phyloP scores from a whole-genome alignment of 2,797 vertebrate species.

The Thunnus albacares region DNA sequence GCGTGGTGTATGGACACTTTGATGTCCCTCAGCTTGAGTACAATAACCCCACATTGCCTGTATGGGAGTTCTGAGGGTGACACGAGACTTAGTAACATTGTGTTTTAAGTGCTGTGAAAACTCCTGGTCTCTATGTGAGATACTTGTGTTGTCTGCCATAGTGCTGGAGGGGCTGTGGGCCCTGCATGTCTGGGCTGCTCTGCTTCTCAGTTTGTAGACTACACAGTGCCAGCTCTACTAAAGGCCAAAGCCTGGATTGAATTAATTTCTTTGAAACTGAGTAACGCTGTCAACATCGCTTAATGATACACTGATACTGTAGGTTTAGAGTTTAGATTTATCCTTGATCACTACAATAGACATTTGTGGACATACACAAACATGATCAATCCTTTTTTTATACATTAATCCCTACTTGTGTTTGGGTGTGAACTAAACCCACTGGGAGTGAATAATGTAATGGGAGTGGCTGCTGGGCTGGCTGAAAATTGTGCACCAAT shows the following conservation, averaged over 20 bases:
- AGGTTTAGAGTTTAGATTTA: conserved; percentile 46
- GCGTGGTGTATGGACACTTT: conserved; percentile 35
- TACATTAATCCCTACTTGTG: conserved; percentile 52
- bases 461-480: conserved; percentile 63
- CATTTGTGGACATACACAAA: conserved; percentile 43
- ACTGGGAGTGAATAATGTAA: conserved; percentile 70
- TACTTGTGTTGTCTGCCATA: conserved; percentile 71
- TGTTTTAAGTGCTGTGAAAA: conserved; percentile 51
- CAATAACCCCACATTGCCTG: conserved; percentile 62
- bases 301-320: conserved; percentile 42
- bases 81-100: conserved; percentile 61
- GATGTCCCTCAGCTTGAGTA: conserved; percentile 48
- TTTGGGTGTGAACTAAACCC: conserved; percentile 61
- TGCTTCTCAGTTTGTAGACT: conserved; percentile 63
- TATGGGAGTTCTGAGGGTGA: conserved; percentile 58
- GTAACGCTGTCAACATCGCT: conserved; percentile 62
- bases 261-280: conserved; percentile 68
- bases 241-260: conserved; percentile 70
- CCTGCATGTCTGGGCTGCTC: conserved; percentile 80
- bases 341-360: conserved; percentile 43
- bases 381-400: conserved; percentile 42
- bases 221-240: conserved; percentile 63
- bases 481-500: conserved; percentile 42
- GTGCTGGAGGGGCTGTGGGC: conserved; percentile 75
- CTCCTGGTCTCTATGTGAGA: conserved; percentile 49